phyloP scores from a whole-genome alignment of 2,888 invertebrate genomes.

The Zygothrica quintamaculata region DNA sequence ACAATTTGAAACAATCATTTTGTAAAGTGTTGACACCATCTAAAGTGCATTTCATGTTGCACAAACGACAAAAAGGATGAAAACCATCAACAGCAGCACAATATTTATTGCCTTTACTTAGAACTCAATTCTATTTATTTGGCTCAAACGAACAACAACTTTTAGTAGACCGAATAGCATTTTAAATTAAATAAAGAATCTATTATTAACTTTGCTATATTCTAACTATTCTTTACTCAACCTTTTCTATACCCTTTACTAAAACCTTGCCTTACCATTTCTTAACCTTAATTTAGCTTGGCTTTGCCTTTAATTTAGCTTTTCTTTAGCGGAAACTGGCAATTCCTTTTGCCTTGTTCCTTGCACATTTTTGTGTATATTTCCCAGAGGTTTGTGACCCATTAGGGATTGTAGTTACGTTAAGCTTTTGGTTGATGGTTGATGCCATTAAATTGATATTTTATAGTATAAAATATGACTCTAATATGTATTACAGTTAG shows the following conservation, averaged over 20 bases:
- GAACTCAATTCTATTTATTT: conserved; percentile 38
- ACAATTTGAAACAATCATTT: conserved; percentile 58
- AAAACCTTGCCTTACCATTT: no score
- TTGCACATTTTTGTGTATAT: not conserved
- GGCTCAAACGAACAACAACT: conserved; percentile 6
- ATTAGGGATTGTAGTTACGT: not conserved
- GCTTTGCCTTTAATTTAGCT: not conserved
- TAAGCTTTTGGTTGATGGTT: no score
- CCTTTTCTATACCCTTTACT: no score
- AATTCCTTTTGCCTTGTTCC: no score
- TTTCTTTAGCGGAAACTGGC: not conserved
- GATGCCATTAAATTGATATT: not conserved
- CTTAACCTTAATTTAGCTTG: no score
- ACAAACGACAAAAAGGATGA: not conserved
- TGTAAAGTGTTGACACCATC: conserved; percentile 25
- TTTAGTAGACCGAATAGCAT: not conserved
- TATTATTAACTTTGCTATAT: no score
- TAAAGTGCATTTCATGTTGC: not conserved
- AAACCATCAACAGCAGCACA: no score
- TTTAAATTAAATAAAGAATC: no score
- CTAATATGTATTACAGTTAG: no score
- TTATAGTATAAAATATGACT: not conserved
- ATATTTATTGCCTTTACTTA: no score
- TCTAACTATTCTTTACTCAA: no score
- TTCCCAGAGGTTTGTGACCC: not conserved